phyloP scores from a whole-genome alignment of 2,888 invertebrate genomes.

The Cheilosia variabilis region DNA sequence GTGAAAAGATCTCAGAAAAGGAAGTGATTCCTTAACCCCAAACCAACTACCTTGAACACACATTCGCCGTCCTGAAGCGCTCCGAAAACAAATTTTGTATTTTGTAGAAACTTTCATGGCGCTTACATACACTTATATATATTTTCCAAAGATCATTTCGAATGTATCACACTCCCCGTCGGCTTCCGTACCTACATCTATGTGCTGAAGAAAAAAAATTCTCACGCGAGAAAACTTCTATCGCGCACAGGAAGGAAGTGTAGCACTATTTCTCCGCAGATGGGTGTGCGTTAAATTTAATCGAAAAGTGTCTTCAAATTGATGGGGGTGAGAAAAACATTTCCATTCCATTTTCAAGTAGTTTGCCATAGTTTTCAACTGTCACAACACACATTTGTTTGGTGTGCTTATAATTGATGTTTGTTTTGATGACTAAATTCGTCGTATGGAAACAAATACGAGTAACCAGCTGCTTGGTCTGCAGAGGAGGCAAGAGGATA shows the following conservation, averaged over 20 bases:
- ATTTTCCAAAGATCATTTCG: slow-evolving; percentile 29
- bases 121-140: slow-evolving; percentile 27
- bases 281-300: slow-evolving; percentile 22
- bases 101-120: slow-evolving; percentile 39
- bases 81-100: slow-evolving; percentile 7
- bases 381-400: slow-evolving; percentile 39
- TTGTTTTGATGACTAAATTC: slow-evolving; percentile 39
- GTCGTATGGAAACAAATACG: slow-evolving; percentile 9
- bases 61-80: slow-evolving; percentile 12
- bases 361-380: slow-evolving; percentile 15
- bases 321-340: background rate
- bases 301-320: slow-evolving; percentile 2
- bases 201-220: background rate
- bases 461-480: background rate
- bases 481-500: background rate
- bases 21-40: slow-evolving; percentile 26
- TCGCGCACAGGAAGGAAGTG: slow-evolving; percentile 11
- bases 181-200: background rate
- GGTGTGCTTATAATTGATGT: slow-evolving; percentile 39
- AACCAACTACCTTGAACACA: slow-evolving; percentile 34
- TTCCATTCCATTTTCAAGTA: background rate
- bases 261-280: background rate
- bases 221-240: slow-evolving; percentile 9
- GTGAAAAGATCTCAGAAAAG: slow-evolving; percentile 6
- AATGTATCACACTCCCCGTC: background rate